Conservation (phyloP, 2,888 invertebrate genomes). For the Epinotia bilunana region DNA sequence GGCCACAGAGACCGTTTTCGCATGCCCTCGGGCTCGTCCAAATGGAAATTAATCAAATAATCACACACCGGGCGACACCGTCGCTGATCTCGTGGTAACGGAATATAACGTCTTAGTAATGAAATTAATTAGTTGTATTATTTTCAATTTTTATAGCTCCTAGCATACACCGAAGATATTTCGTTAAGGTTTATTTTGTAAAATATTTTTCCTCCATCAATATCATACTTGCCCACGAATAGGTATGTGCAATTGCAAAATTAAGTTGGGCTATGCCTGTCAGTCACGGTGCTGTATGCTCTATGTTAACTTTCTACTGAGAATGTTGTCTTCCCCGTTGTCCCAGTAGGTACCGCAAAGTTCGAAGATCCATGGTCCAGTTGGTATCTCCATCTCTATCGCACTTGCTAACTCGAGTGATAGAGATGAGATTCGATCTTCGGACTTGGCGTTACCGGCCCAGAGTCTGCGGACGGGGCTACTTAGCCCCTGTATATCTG, state of each 20-base stretch:
- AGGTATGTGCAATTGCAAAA: constrained; percentile 61
- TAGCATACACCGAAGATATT: constrained; percentile 85
- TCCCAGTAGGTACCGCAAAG: constrained; percentile 47
- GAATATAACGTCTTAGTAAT: constrained; percentile 84
- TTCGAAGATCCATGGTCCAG: background rate
- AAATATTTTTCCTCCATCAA: constrained; percentile 84
- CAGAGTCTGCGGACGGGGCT: constrained; percentile 49
- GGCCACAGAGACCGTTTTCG: constrained; percentile 15
- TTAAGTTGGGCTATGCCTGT: constrained; percentile 58
- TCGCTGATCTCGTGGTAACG: constrained; percentile 85
- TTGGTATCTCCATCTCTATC: background rate
- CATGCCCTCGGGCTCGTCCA: constrained; percentile 26
- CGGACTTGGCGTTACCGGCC: background rate
- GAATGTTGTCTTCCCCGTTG: constrained; percentile 77
- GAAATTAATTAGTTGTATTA: constrained; percentile 85
- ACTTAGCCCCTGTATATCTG: constrained; percentile 42
- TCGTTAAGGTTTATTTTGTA: constrained; percentile 84
- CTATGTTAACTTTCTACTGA: constrained; percentile 43
- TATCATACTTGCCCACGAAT: constrained; percentile 69
- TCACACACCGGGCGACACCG: constrained; percentile 73
- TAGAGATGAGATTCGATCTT: background rate
- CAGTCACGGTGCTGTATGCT: constrained; percentile 62
- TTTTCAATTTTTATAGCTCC: constrained; percentile 85
- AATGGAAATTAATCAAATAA: constrained; percentile 51
- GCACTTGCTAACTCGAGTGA: background rate